These are phyloP conservation scores for Micromussa lordhowensis DNA, from an alignment of 92 coral and sea anemone genomes.

Conservation along the genomic window DNA sequence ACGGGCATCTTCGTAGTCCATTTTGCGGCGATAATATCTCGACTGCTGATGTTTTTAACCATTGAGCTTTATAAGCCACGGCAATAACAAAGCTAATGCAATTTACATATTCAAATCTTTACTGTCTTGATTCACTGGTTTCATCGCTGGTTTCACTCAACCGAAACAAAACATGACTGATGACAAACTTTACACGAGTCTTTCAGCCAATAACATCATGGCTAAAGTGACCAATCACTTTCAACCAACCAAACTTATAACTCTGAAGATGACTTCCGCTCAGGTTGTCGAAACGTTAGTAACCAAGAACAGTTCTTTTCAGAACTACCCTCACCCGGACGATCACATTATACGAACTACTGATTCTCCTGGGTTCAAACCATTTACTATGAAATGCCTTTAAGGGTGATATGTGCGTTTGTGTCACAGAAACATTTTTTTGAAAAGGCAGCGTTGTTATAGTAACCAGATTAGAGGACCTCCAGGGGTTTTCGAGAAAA, in stretches of 20 bases:
- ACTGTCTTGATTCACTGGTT: background rate
- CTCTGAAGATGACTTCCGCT: no score
- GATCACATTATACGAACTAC: no score
- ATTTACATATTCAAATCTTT: slow-evolving; percentile 2
- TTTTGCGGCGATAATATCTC: background rate
- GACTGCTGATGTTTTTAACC: background rate
- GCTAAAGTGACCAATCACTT: no score
- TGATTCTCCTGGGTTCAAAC: no score
- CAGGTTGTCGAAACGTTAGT: no score
- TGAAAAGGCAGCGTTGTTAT: background rate
- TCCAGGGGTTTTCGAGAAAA: no score
- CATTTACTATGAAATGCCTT: no score
- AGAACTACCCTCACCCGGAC: no score
- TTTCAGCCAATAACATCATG: no score
- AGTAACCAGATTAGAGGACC: background rate
- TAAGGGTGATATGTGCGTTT: background rate
- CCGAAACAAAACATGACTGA: background rate
- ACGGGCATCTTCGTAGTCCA: background rate
- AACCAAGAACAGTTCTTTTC: no score
- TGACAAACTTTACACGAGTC: no score
- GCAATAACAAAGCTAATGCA: background rate
- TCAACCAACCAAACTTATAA: no score
- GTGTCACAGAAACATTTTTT: background rate
- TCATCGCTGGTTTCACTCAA: background rate
- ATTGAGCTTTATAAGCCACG: background rate